Conservation (phyloP, 1,140 invertebrate genomes). For the Melipona quadrifasciata region DNA sequence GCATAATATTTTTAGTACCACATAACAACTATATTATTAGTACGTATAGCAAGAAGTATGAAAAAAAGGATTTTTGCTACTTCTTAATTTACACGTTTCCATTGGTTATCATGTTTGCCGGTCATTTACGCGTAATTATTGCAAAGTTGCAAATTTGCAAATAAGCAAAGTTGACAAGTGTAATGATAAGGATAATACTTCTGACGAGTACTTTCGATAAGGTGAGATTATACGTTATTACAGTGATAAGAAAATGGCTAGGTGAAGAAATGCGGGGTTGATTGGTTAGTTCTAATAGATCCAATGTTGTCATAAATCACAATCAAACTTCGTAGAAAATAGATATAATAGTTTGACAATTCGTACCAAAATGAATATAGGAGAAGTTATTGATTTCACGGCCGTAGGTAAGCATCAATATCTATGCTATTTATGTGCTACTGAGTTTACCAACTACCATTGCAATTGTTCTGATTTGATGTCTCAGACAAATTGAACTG, state of each 20-base stretch:
- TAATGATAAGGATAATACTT: no score
- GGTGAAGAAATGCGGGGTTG: background rate
- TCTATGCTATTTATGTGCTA: background rate
- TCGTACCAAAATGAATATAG: constrained; percentile 10
- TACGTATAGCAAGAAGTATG: no score
- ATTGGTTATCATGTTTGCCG: background rate
- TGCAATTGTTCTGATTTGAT: background rate
- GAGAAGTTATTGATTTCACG: constrained; percentile 44
- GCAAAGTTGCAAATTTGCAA: background rate
- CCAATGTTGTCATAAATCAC: background rate
- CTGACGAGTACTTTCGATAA: no score
- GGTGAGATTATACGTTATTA: no score
- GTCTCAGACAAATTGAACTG: background rate
- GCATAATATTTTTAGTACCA: no score
- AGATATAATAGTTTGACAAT: background rate
- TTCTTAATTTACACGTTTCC: no score
- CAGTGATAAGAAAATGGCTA: no score
- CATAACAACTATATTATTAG: no score
- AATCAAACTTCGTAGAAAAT: background rate
- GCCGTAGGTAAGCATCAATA: constrained; percentile 39
- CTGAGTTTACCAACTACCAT: background rate
- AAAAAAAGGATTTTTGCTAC: background rate
- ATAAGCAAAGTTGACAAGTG: no score
- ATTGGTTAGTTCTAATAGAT: background rate
- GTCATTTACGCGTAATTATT: background rate